These are phyloP conservation scores for Strix occidentalis DNA, from an alignment of 2,797 vertebrate species.

Conservation along the genomic window DNA sequence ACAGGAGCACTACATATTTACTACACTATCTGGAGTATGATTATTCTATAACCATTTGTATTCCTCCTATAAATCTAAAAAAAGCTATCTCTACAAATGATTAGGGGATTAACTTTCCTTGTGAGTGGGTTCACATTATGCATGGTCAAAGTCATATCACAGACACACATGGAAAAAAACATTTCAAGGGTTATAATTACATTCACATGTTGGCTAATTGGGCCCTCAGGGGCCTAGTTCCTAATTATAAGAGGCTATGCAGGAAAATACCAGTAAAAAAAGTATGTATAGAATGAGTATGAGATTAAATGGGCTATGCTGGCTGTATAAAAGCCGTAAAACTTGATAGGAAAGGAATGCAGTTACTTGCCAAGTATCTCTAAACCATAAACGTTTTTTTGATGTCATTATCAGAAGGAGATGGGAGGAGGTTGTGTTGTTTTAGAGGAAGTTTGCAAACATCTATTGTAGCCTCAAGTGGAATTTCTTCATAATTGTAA, in stretches of 20 bases:
- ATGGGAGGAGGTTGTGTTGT: constrained; percentile 15
- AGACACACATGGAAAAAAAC: constrained; percentile 69
- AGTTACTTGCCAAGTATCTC: constrained; percentile 64
- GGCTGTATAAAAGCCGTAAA: constrained; percentile 76
- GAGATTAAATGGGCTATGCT: constrained; percentile 70
- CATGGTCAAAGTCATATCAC: constrained; percentile 67
- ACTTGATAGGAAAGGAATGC: constrained; percentile 72
- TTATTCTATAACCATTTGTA: constrained; percentile 37
- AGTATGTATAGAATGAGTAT: constrained; percentile 71
- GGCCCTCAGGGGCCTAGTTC: constrained; percentile 74
- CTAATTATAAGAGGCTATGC: constrained; percentile 75
- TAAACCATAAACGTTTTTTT: constrained; percentile 44
- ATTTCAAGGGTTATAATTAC: constrained; percentile 76
- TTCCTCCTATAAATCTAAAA: constrained; percentile 45
- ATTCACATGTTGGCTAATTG: constrained; percentile 80
- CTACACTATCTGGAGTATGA: background rate
- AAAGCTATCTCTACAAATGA: constrained; percentile 60
- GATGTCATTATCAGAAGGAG: constrained; percentile 55
- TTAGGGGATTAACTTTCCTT: constrained; percentile 65
- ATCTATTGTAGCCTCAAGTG: background rate
- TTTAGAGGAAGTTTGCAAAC: constrained; percentile 38
- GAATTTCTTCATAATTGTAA: constrained; percentile 28
- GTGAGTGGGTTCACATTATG: constrained; percentile 58
- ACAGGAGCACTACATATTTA: constrained; percentile 24
- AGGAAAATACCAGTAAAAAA: constrained; percentile 72